Base-by-base conservation (phyloP, 2,113 vertebrate genomes). In the Octodon degus region DNA sequence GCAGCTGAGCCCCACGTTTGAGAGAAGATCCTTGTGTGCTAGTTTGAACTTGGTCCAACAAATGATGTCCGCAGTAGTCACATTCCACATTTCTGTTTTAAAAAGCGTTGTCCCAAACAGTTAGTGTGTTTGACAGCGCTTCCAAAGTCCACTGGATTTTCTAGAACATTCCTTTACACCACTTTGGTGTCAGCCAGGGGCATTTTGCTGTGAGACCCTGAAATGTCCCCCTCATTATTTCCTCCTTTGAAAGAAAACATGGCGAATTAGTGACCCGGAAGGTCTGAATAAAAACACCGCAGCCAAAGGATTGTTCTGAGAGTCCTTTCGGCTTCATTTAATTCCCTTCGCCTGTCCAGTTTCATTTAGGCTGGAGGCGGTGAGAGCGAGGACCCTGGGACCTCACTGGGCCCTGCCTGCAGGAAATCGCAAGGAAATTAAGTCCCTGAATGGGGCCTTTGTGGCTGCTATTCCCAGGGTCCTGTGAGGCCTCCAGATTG, bases 211-310 rank as follows among this genome's bases (percentile, higher is more conserved):
- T 14, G 27, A 32, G 63, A 53, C 70, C 40, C 37, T 72, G 50
- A n/a, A 91, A 58, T 58, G 72, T 12, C 43, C 13, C 47, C 67
- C 53, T 83, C 65, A 70, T 74, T 95, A 72, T 68, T 83, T 94
- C 68, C 37, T 80, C 79, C 40, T 89, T 55, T 81, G 37, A 86
- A 93, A 93, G 81, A 92, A 95, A 94, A 95, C 90, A 90, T 60
- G 79, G 77, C 17, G 55, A 84, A 47, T 79, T 86, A 89, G 90
- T 97, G 96, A 97, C 95, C 94, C 70, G 93, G 94, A 95, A 97
- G 82, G 2, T 83, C 3, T 72, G 95, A 63, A 89, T 40, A 37
- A 94, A 93, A 85, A 25, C 40, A 4, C 58, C 12, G 58, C 50
- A 80, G 82, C 76, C 81, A 83, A 89, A 40, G 58, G 47, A 47